Base-by-base conservation (phyloP, 2,113 vertebrate genomes). In the Hippopotamus amphibius region DNA sequence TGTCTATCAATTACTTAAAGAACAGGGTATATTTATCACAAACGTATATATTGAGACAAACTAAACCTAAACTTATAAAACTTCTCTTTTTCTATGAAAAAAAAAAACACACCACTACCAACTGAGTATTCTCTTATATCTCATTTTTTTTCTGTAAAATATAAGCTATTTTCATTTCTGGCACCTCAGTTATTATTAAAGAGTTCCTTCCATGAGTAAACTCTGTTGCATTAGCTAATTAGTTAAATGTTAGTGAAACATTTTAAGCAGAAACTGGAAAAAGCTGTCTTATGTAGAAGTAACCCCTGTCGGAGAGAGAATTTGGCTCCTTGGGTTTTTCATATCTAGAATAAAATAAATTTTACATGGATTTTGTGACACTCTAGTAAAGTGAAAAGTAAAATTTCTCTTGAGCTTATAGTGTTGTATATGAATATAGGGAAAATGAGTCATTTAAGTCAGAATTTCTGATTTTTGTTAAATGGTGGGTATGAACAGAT, bases 391-490 rank as follows among this genome's bases (percentile, higher is more conserved):
- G 28, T 53, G 8, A 57, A 63, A 8, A 93, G n/a, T 83, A 68
- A 55, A 71, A 59, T 24, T 71, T 84, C 33, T 55, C 41, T 95
- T 63, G 50, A 80, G 13, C 46, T 59, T 59, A 61, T 15, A 84
- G 8, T 22, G 16, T 53, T 90, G 7, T 74, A 37, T 89, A 72
- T 81, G 28, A 15, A 92, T 37, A 48, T 41, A 41, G 24, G n/a
- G 10, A 85, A 82, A 76, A 43, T 16, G 53, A 95, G 19, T 69
- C 63, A 63, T 65, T 66, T 74, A 37, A 95, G 33, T 89, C n/a
- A 92, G 81, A 66, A 85, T 93, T 91, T 68, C 48, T 85, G 21
- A 85, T 82, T 97, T 93, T 96, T 88, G 65, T 93, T 97, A 88
- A 88, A 61, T 28, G 19, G 28, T 76, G 28, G 88, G 43, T 92